Evolutionary conservation across 2,113 vertebrate species (phyloP), one percentile per base, ranked within the genome.

Genomic region (Sinosuthora webbiana): DNA sequence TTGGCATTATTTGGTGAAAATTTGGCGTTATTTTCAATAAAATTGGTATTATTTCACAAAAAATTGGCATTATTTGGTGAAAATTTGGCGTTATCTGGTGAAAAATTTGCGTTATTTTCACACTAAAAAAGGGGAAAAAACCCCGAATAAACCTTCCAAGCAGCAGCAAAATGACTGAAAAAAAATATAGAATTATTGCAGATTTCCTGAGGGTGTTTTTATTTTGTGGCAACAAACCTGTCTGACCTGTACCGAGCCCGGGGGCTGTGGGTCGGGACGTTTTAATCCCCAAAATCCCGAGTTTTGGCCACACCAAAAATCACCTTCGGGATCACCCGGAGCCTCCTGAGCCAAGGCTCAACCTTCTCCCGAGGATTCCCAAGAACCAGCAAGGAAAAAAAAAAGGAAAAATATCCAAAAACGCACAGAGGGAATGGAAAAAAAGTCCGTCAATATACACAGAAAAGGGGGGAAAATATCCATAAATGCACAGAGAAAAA

Each of bases 1-100:
- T 0, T 4, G 15, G 6, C 1, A 7, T 0, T 3, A 2, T 27
- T 63, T n/a, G n/a, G n/a, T n/a, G n/a, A n/a, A n/a, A n/a, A n/a
- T n/a, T n/a, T n/a, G n/a, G n/a, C n/a, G n/a, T n/a, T n/a, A n/a
- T n/a, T n/a, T n/a, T n/a, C n/a, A n/a, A n/a, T n/a, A n/a, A n/a
- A n/a, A n/a, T n/a, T 39, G 37, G 37, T 39, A 39, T 39, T 39
- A 39, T 39, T 39, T 10, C 37, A 39, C 37, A 39, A 8, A 39
- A 35, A 1, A 22, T 0, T 4, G 15, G 6, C 1, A 7, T 0
- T 3, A 2, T 27, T 63, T n/a, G n/a, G n/a, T n/a, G n/a, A n/a
- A n/a, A n/a, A n/a, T n/a, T n/a, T n/a, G n/a, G n/a, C n/a, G n/a
- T n/a, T n/a, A n/a, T n/a, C n/a, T n/a, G n/a, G n/a, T n/a, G n/a